Conservation (phyloP, 2,888 invertebrate genomes). For the Loripinus fragilis region DNA sequence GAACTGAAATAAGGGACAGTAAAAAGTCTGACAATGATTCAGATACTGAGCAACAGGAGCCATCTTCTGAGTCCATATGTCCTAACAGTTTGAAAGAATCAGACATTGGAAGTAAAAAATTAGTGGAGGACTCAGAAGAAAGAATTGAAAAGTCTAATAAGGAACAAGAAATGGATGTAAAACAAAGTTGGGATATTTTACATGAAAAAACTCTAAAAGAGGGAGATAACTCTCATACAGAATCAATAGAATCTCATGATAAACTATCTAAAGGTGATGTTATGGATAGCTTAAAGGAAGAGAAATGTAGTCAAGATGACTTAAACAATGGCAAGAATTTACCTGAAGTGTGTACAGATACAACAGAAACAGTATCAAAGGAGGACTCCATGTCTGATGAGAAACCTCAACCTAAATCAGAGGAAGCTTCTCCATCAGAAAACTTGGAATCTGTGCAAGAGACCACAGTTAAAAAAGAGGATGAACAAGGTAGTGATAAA, state of each 20-base stretch:
- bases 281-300: neutral
- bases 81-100: neutral
- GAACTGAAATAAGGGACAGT: no score
- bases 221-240: no score
- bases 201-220: no score
- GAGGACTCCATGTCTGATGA: neutral
- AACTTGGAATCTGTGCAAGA: neutral
- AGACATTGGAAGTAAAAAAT: neutral
- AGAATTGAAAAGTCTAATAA: neutral
- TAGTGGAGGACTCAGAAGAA: neutral
- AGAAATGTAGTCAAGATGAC: conserved; percentile 59
- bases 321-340: conserved; percentile 24
- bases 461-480: neutral
- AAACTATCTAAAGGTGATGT: no score
- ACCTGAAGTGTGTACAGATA: conserved; percentile 13
- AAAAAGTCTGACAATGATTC: neutral
- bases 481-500: neutral
- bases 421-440: neutral
- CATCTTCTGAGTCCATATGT: conserved; percentile 26
- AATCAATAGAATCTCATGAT: no score
- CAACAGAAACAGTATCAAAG: conserved; percentile 19
- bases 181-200: no score
- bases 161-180: no score
- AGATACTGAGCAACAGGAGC: neutral
- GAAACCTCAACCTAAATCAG: neutral